Conservation (phyloP, 1,140 invertebrate species). For the Chelonus insularis region DNA sequence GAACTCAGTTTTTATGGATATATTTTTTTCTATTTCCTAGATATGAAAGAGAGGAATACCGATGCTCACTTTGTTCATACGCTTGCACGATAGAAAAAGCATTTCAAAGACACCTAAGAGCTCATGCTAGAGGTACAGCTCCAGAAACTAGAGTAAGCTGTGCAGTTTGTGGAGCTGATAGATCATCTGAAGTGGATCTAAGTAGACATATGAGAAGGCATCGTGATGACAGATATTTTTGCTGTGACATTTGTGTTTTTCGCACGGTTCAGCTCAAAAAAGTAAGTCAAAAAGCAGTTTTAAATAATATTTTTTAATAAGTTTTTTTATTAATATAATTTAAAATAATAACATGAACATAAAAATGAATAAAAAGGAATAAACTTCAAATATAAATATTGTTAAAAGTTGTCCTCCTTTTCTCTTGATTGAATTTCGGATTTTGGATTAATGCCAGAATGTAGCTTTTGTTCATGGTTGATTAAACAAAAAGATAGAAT, state of each 20-base stretch:
- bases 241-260: conserved; percentile 65
- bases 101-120: conserved; percentile 60
- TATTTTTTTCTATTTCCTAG: conserved; percentile 37
- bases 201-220: conserved; percentile 64
- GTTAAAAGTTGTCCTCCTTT: too few species aligned
- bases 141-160: conserved; percentile 60
- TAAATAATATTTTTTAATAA: background rate
- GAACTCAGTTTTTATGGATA: background rate
- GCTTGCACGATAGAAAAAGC: conserved; percentile 65
- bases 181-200: conserved; percentile 60
- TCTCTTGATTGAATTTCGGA: too few species aligned
- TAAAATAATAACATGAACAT: background rate
- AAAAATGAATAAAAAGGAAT: too few species aligned
- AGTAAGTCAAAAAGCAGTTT: conserved; percentile 38
- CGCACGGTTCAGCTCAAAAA: conserved; percentile 64
- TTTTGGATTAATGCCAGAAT: too few species aligned
- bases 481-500: too few species aligned
- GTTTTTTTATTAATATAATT: background rate
- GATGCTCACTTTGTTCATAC: conserved; percentile 62
- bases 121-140: conserved; percentile 51
- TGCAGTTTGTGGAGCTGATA: conserved; percentile 64
- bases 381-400: too few species aligned
- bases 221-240: conserved; percentile 62
- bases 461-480: too few species aligned
- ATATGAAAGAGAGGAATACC: conserved; percentile 64